These are phyloP conservation scores for Agrilus planipennis DNA, from an alignment of 1,140 invertebrate genomes.

Conservation along the genomic window DNA sequence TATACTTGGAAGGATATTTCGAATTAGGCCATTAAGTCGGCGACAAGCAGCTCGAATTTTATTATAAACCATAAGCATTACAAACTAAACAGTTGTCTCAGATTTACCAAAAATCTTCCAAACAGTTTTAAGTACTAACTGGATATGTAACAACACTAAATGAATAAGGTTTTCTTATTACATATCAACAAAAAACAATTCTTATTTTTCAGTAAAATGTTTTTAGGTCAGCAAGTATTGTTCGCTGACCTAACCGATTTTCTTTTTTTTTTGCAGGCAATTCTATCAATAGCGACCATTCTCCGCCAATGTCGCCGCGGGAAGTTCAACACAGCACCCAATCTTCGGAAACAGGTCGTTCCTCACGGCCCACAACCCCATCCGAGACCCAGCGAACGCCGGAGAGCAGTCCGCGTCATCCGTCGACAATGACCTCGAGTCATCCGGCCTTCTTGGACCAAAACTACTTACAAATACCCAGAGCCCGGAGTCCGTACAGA, in stretches of 20 bases:
- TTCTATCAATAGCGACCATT: conserved; percentile 51
- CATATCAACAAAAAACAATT: too few relatives aligned
- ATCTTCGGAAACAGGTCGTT: conserved; percentile 37
- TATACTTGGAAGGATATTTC: too few relatives aligned
- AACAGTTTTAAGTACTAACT: too few relatives aligned
- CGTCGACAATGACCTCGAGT: conserved; percentile 18
- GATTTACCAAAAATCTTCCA: too few relatives aligned
- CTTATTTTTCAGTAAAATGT: too few relatives aligned
- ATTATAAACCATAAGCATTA: too few relatives aligned
- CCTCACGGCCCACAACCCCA: conserved; percentile 34
- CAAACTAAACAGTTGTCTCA: too few relatives aligned
- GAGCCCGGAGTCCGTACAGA: conserved; percentile 33
- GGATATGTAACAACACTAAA: too few relatives aligned
- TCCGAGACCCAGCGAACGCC: conserved; percentile 32
- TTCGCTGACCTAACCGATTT: background rate
- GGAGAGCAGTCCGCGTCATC: conserved; percentile 27
- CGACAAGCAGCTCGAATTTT: too few relatives aligned
- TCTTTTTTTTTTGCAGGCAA: conserved; percentile 47
- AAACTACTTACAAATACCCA: conserved; percentile 34
- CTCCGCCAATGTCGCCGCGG: conserved; percentile 45
- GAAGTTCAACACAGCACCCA: conserved; percentile 33
- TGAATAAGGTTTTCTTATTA: too few relatives aligned
- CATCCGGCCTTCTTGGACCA: conserved; percentile 36
- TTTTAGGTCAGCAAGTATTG: too few relatives aligned
- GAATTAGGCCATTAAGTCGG: too few relatives aligned